Evolutionary conservation across 2,113 vertebrate species (phyloP), one percentile per base, ranked within the genome.

Genomic region (Elaphurus davidianus): DNA sequence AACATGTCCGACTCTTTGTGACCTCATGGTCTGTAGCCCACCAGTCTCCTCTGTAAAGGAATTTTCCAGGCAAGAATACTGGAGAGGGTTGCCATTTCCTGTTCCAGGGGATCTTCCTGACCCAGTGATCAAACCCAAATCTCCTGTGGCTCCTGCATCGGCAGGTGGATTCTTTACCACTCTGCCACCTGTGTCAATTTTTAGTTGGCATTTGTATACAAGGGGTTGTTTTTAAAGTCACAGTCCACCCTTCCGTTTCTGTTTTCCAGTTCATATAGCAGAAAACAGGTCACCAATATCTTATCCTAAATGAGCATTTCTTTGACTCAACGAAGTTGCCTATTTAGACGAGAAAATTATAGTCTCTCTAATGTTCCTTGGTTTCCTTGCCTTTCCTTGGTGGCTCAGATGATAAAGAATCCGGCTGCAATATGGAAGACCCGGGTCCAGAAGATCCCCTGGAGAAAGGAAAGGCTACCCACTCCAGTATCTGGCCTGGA

Each of bases 281-380:
- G 82, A 60, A 96, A 97, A 79, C 78, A 12, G 7, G 3, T 28
- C 36, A 62, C 45, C 50, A 92, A 50, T 88, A n/a, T 59, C 19
- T 50, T 54, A 92, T 50, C 23, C 45, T 36, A 96, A 71, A 88
- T 81, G 71, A 87, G 25, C 14, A 62, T 76, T 55, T 90, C 60
- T 40, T 74, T 74, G 36, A 74, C 23, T 74, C 21, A 74, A 25
- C 0, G 11, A 74, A 74, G 21, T 74, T 74, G 67, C 36, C 67
- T 74, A 40, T 40, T 74, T 74, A 74, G 36, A 74, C 36, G 36
- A 74, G 67, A 74, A 74, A 74, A 74, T 23, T 74, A 74, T 7
- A 21, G 67, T 74, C 36, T 74, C 67, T 5, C 67, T 74, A 12
- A 74, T 40, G 25, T 40, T 74, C 67, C 67, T 36, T 40, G 67